These are phyloP conservation scores for Agrilus cyanescens DNA, from an alignment of 2,888 invertebrate genomes.

Conservation along the genomic window DNA sequence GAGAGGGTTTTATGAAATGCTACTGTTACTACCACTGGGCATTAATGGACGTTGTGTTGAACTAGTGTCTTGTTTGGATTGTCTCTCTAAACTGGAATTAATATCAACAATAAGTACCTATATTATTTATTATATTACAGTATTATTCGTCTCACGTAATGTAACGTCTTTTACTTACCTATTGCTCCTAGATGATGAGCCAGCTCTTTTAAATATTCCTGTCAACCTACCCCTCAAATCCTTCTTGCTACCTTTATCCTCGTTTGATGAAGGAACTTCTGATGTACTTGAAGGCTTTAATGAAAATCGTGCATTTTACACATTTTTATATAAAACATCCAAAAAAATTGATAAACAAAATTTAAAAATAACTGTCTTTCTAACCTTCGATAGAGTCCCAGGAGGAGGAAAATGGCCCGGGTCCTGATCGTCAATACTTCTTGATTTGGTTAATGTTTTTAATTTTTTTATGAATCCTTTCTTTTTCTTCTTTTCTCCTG, in stretches of 20 bases:
- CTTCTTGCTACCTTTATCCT: constrained; percentile 51
- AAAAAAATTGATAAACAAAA: no score
- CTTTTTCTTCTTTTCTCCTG: constrained; percentile 61
- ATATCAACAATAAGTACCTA: no score
- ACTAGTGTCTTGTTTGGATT: constrained; percentile 28
- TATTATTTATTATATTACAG: no score
- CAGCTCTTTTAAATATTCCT: constrained; percentile 67
- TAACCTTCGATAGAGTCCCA: constrained; percentile 39
- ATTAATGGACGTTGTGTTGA: constrained; percentile 43
- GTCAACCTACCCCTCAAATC: constrained; percentile 70
- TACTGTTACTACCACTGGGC: constrained; percentile 11
- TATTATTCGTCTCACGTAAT: no score
- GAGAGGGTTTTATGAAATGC: constrained; percentile 7
- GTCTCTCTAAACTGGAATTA: constrained; percentile 30
- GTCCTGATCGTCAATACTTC: constrained; percentile 62
- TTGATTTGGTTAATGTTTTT: constrained; percentile 73
- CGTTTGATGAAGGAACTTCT: constrained; percentile 14
- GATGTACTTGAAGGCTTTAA: no score
- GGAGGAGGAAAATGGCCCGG: constrained; percentile 29
- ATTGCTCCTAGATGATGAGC: constrained; percentile 52
- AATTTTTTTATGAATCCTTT: constrained; percentile 75
- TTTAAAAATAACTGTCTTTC: not conserved
- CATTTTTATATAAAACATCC: not conserved
- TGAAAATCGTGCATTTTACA: no score
- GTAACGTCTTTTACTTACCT: constrained; percentile 40